Base-by-base conservation (phyloP, 2,113 vertebrate species). In the Solea solea region DNA sequence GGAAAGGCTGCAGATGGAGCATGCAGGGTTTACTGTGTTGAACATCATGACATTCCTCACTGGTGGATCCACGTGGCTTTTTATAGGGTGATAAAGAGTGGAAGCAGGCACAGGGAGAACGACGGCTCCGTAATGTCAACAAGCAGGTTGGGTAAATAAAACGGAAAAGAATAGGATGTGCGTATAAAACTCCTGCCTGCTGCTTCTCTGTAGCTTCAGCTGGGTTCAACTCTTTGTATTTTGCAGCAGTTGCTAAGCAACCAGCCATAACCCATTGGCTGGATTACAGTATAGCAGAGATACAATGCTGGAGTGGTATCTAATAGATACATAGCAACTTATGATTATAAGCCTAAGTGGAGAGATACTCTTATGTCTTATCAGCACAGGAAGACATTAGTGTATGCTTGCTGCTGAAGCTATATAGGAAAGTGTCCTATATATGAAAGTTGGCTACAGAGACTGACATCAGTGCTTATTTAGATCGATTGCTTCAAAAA, bases 241-340 rank as follows among this genome's bases (percentile, higher is more conserved):
- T 89, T 84, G 39, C 64, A 51, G 68, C 63, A 45, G 90, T 90
- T 91, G 86, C 90, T 72, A 77, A 50, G 91, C 88, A 81, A 92
- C 91, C 58, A 27, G 52, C 40, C 51, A 78, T 72, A 80, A 86
- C 77, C 55, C 63, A 34, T 28, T 66, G 60, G 69, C 78, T 83
- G 46, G 50, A 75, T 73, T 71, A 77, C 80, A 85, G 66, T 76
- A 73, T 59, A 66, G 78, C 65, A 62, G 42, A 72, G 76, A 84
- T 86, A 83, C 79, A 70, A 69, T 64, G 58, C 53, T 68, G 8
- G 55, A 82, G 64, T 56, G 71, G 65, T 67, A 44, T 78, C 73
- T 83, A 75, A 74, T 76, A 62, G 74, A 82, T 77, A 16, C 66
- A 55, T 48, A 74, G 63, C 69, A 77, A 74, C 27, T 78, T 72